Evolutionary conservation across 2,888 invertebrate species (phyloP).

Genomic region (Sphaerophoria rueppellii): DNA sequence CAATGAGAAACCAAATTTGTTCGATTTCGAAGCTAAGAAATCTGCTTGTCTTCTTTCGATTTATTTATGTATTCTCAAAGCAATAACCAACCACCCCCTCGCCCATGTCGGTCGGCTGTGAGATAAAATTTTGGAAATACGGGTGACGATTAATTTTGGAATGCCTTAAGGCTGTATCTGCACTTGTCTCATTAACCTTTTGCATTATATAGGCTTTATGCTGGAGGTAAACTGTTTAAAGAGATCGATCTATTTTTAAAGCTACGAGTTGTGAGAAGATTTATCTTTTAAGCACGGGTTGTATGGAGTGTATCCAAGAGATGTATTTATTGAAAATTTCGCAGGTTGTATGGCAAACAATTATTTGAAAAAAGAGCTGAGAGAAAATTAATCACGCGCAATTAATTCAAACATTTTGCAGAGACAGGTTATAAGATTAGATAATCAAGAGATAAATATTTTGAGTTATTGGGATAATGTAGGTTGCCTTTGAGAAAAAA

Average conservation of each 20-base stretch:
- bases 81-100: neutral
- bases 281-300: too few species aligned
- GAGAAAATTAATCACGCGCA: conserved; percentile 33
- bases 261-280: too few species aligned
- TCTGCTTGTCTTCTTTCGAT: conserved; percentile 11
- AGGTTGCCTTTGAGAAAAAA: too few species aligned
- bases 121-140: conserved; percentile 20
- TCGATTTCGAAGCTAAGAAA: conserved; percentile 9
- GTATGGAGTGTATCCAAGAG: too few species aligned
- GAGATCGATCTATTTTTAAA: conserved; percentile 23
- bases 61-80: conserved; percentile 44
- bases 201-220: neutral
- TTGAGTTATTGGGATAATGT: too few species aligned
- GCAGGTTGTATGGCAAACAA: conserved; percentile 32
- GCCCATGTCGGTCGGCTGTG: neutral
- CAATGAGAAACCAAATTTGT: neutral
- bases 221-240: conserved; percentile 9
- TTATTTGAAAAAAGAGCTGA: conserved; percentile 63
- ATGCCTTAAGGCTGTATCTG: conserved; percentile 36
- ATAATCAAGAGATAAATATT: neutral
- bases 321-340: conserved; percentile 3
- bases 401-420: conserved; percentile 50
- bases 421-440: conserved; percentile 8
- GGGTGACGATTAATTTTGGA: conserved; percentile 55
- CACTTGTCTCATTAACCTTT: conserved; percentile 55